Conservation (phyloP, 2,113 vertebrate genomes). For the Rhabdomys dilectus region DNA sequence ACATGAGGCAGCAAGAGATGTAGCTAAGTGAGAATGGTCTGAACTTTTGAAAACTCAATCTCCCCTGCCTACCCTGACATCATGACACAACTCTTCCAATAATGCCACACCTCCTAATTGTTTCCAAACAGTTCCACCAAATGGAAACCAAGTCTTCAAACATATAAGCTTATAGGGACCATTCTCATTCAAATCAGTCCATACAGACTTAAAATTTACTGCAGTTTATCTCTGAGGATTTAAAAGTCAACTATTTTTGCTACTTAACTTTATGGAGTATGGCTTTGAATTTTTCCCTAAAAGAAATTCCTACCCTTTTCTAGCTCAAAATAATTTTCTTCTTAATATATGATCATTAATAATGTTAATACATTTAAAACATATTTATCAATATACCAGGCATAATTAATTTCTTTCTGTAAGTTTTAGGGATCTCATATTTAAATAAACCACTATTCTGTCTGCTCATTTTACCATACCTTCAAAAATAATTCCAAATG, state of each 20-base stretch:
- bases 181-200: not conserved
- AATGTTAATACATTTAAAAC: conserved; percentile 23
- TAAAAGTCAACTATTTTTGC: not conserved
- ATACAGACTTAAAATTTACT: not conserved
- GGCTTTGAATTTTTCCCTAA: not conserved
- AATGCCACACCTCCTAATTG: not conserved
- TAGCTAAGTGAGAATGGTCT: not conserved
- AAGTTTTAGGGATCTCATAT: conserved; percentile 19
- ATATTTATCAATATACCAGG: not conserved
- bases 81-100: not conserved
- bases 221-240: not conserved
- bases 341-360: not conserved
- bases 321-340: conserved; percentile 28
- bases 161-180: not conserved
- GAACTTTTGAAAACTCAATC: not conserved
- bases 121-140: not conserved
- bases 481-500: not conserved
- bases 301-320: not conserved
- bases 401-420: not conserved
- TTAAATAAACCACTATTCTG: conserved; percentile 2
- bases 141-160: not conserved
- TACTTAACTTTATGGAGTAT: not conserved
- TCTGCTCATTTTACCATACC: not conserved
- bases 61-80: not conserved
- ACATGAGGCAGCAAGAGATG: not conserved